Evolutionary conservation across 2,113 vertebrate species (phyloP).

Genomic region (Fregata magnificens): DNA sequence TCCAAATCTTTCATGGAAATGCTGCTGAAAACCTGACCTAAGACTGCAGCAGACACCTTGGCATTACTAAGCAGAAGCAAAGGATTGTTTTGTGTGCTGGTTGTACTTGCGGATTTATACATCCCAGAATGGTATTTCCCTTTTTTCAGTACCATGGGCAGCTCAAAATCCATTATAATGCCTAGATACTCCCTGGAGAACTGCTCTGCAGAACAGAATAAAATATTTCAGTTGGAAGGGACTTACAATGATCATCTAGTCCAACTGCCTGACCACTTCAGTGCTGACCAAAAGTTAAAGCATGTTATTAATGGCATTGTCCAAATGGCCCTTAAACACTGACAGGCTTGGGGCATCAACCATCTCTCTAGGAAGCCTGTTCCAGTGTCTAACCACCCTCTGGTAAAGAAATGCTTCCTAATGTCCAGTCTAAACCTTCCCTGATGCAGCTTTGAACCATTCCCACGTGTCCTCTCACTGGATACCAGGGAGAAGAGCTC

Average conservation of each 20-base stretch:
- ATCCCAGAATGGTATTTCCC: background rate
- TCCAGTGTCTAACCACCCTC: background rate
- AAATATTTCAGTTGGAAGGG: background rate
- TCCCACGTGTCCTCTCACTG: accelerated
- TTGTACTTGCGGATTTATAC: background rate
- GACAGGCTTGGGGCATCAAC: background rate
- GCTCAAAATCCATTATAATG: background rate
- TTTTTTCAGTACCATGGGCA: background rate
- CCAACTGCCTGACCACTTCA: background rate
- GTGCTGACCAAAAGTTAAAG: background rate
- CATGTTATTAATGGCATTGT: background rate
- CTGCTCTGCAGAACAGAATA: background rate
- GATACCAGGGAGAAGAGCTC: background rate
- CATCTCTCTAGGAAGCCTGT: background rate
- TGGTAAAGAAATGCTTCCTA: background rate
- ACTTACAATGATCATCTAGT: background rate
- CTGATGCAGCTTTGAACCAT: background rate
- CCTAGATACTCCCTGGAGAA: background rate
- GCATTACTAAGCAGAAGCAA: background rate
- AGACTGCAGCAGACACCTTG: background rate
- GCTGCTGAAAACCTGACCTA: background rate
- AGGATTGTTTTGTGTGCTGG: background rate
- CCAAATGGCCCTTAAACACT: background rate
- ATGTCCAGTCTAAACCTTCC: background rate
- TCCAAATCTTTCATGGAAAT: background rate